A percentile compares a stretch with the other conserved stretches of the same genome.
Evolutionary conservation across 2,113 vertebrate species (phyloP).

Genomic region (Phylloscopus trochiloides): DNA sequence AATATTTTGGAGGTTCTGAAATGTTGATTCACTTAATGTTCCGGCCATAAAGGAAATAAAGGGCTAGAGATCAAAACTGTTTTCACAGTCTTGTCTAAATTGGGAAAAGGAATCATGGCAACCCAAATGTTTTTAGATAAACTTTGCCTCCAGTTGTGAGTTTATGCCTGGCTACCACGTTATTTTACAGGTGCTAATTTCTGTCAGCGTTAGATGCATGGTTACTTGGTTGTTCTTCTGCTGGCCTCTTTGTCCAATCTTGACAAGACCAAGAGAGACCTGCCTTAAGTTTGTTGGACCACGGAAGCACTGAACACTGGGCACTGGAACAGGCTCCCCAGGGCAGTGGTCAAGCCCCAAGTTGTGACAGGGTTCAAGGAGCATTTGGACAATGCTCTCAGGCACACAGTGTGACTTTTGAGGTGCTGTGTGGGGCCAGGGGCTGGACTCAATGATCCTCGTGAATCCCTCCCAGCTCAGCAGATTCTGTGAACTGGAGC

Average conservation of each 20-base stretch:
- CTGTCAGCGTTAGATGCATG: neutral
- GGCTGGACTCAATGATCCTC: neutral
- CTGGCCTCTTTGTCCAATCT: neutral
- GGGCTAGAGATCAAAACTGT: slow-evolving; percentile 8
- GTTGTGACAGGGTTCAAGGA: neutral
- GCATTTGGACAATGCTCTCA: neutral
- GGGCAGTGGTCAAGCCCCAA: neutral
- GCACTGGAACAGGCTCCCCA: neutral
- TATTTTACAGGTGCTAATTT: neutral
- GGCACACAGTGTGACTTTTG: neutral
- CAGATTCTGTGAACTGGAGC: neutral
- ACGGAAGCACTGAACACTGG: neutral
- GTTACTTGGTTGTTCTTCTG: neutral
- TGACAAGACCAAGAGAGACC: neutral
- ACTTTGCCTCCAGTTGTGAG: neutral
- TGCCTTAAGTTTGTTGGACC: neutral
- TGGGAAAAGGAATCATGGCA: slow-evolving; percentile 34
- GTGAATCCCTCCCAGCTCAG: neutral
- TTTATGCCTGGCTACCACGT: neutral
- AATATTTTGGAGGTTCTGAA: slow-evolving; percentile 30
- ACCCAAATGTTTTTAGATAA: neutral
- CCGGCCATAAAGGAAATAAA: slow-evolving; percentile 19
- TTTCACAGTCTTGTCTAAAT: slow-evolving; percentile 28
- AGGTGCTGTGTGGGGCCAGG: neutral
- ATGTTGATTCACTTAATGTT: slow-evolving; percentile 28